Evolutionary conservation across 1,140 invertebrate genomes (phyloP).

Genomic region (Melitaea cinxia): DNA sequence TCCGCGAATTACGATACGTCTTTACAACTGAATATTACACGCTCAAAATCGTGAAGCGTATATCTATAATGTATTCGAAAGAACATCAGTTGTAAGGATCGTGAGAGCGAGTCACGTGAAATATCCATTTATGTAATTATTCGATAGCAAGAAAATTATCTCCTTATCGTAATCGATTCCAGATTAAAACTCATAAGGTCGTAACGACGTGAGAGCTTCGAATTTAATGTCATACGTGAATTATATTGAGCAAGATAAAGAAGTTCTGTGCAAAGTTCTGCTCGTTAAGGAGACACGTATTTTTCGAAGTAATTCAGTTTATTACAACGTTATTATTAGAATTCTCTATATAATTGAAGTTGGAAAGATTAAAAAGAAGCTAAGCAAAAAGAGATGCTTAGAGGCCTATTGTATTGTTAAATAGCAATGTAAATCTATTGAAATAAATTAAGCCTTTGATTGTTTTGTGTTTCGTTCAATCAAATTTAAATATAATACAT

Average conservation of each 20-base stretch:
- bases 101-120: conserved; percentile 45
- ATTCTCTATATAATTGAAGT: background rate
- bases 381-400: too few species aligned
- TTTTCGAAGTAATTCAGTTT: background rate
- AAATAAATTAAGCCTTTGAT: too few species aligned
- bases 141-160: conserved; percentile 39
- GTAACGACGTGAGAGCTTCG: conserved; percentile 39
- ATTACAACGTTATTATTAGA: background rate
- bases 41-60: conserved; percentile 17
- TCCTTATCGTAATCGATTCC: conserved; percentile 37
- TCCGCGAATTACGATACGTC: background rate
- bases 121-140: conserved; percentile 39
- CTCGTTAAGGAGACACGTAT: background rate
- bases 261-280: conserved; percentile 28
- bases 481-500: too few species aligned
- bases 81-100: conserved; percentile 23
- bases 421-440: too few species aligned
- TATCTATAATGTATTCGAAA: conserved; percentile 12
- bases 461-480: too few species aligned
- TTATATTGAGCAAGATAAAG: conserved; percentile 40
- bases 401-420: too few species aligned
- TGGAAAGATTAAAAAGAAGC: too few species aligned
- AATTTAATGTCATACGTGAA: conserved; percentile 38
- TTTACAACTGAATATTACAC: conserved; percentile 15
- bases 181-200: conserved; percentile 50